Conservation (phyloP, 1,140 invertebrate species). For the Eueides isabella region DNA sequence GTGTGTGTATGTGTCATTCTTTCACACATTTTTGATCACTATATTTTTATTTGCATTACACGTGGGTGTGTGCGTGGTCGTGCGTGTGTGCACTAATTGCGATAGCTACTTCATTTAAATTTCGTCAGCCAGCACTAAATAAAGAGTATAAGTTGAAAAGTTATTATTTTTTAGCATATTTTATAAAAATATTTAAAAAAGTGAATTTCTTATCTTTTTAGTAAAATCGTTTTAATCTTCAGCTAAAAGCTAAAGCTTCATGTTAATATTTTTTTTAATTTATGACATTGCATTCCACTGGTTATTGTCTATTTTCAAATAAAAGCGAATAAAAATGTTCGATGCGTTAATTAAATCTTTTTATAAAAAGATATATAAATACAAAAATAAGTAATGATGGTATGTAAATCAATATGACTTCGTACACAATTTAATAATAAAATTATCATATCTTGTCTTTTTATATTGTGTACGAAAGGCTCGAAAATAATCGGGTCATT, state of each 20-base stretch:
- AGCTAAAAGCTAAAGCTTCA: no score
- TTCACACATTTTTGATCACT: slow-evolving; percentile 78
- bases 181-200: not conserved
- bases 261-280: no score
- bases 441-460: not conserved
- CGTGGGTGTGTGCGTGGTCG: slow-evolving; percentile 57
- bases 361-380: no score
- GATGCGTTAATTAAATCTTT: no score
- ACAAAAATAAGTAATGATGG: no score
- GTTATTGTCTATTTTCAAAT: no score
- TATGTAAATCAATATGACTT: not conserved
- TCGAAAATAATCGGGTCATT: slow-evolving; percentile 17
- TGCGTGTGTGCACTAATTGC: slow-evolving; percentile 72
- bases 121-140: slow-evolving; percentile 65
- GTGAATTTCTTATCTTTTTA: no score
- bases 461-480: not conserved
- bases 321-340: no score
- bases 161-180: not conserved
- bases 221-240: no score
- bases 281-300: no score
- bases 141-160: slow-evolving; percentile 58
- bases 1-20: slow-evolving; percentile 53
- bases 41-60: slow-evolving; percentile 71
- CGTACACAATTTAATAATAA: not conserved
- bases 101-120: slow-evolving; percentile 82